A percentile compares a stretch with the other conserved stretches of the same genome.
These are phyloP conservation scores for Sphenodon punctatus DNA, from an alignment of 2,797 vertebrate genomes.

Conservation along the genomic window DNA sequence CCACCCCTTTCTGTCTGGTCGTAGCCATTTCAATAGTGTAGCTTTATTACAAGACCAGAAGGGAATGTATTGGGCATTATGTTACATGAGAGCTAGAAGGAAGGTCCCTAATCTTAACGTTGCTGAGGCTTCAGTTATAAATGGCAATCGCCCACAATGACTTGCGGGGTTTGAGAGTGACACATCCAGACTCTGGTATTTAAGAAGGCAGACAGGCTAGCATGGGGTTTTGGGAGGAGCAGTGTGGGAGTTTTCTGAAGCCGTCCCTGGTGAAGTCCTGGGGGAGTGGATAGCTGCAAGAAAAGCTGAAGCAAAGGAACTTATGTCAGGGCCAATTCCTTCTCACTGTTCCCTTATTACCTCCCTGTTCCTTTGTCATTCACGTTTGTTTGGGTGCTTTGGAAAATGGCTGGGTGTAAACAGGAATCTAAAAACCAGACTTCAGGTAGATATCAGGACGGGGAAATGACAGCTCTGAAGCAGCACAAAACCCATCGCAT, in stretches of 20 bases:
- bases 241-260: neutral
- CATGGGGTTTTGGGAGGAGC: neutral
- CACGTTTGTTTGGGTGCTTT: neutral
- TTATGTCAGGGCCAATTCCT: neutral
- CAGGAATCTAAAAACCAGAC: neutral
- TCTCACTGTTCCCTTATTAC: neutral
- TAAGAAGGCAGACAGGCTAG: neutral
- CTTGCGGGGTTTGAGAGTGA: neutral
- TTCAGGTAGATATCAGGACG: neutral
- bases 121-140: neutral
- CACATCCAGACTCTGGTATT: neutral
- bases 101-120: neutral
- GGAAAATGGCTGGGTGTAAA: neutral
- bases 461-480: neutral
- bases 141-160: neutral
- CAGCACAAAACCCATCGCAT: conserved; percentile 5
- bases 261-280: neutral
- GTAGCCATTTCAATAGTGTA: neutral
- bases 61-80: neutral
- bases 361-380: neutral
- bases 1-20: neutral
- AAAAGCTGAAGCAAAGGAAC: neutral
- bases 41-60: neutral
- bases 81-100: neutral
- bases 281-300: neutral